phyloP scores from a whole-genome alignment of 2,113 vertebrate species.

The Rhinichthys klamathensis region DNA sequence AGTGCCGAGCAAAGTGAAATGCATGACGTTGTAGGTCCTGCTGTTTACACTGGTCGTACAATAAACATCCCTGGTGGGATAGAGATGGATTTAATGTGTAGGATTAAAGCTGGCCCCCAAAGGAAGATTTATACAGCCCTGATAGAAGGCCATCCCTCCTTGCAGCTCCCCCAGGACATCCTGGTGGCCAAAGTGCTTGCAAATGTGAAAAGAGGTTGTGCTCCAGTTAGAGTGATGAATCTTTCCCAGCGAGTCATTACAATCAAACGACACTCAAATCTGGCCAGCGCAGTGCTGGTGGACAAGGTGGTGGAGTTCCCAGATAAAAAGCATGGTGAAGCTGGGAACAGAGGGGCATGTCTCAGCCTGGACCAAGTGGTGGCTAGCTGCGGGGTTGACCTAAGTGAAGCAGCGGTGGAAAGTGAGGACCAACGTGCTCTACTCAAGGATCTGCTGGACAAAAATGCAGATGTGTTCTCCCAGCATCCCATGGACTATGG shows the following conservation, averaged over 20 bases:
- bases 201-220: conserved; percentile 39
- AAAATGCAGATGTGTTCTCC: conserved; percentile 23
- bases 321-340: not conserved
- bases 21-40: conserved; percentile 30
- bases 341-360: not conserved
- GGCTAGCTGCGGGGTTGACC: not conserved
- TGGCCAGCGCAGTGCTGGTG: conserved; percentile 25
- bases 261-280: conserved; percentile 20
- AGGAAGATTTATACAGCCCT: not conserved
- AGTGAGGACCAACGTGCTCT: not conserved
- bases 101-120: not conserved
- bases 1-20: not conserved
- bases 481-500: not conserved
- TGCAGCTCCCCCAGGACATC: not conserved
- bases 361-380: not conserved
- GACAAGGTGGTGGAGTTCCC: conserved; percentile 23
- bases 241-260: conserved; percentile 18
- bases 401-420: not conserved
- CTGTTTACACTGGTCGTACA: conserved; percentile 4
- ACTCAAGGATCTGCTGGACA: not conserved
- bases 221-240: conserved; percentile 40
- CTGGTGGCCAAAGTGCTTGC: conserved; percentile 14
- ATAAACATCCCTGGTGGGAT: conserved; percentile 29
- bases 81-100: not conserved
- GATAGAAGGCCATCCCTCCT: not conserved